Evolutionary conservation across 2,797 vertebrate genomes (phyloP).

Genomic region (Catamblyrhynchus diadema): DNA sequence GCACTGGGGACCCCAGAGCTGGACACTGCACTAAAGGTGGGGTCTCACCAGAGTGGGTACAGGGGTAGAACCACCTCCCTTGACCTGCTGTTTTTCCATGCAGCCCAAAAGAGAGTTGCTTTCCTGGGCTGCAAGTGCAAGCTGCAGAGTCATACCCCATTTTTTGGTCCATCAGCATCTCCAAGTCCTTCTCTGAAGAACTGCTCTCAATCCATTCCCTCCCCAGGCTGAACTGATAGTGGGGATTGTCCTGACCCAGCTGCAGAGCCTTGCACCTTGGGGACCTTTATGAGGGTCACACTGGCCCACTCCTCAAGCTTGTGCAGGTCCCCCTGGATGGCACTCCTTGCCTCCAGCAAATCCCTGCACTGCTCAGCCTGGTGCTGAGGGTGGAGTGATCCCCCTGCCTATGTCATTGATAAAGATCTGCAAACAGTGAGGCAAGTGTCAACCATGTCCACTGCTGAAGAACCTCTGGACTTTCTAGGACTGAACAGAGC

Average conservation of each 20-base stretch:
- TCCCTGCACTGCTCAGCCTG: background rate
- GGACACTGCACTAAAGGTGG: background rate
- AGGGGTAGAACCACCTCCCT: background rate
- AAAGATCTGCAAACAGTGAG: background rate
- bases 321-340: background rate
- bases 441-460: background rate
- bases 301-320: background rate
- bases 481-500: conserved; percentile 83
- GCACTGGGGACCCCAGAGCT: background rate
- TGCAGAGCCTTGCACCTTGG: background rate
- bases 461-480: conserved; percentile 42
- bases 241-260: background rate
- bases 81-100: background rate
- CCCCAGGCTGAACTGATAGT: background rate
- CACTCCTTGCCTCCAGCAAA: background rate
- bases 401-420: background rate
- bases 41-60: background rate
- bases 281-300: background rate
- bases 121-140: background rate
- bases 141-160: background rate
- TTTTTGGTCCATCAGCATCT: background rate
- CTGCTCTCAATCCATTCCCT: background rate
- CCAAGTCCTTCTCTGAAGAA: background rate
- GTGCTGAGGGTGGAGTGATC: background rate
- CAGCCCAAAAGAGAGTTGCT: background rate